Evolutionary conservation across 2,113 vertebrate genomes (phyloP).

Genomic region (Seriola dumerili): DNA sequence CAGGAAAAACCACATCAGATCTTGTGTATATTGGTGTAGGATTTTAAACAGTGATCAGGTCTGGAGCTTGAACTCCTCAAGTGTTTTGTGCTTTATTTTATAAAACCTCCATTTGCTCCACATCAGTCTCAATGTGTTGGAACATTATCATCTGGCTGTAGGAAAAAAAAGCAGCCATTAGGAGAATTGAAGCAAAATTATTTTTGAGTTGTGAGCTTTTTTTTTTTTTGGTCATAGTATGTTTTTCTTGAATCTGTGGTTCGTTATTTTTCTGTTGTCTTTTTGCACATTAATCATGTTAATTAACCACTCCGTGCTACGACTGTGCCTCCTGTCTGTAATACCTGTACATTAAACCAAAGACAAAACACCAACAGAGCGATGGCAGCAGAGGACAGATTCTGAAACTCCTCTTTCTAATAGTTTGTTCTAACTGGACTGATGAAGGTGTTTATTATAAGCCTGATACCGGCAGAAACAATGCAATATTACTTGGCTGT

Average conservation of each 20-base stretch:
- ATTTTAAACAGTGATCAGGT: neutral
- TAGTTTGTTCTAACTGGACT: slow-evolving; percentile 12
- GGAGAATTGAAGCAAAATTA: neutral
- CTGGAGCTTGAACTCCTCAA: neutral
- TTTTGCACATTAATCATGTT: neutral
- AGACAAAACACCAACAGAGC: neutral
- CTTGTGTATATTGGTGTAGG: neutral
- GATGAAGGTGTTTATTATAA: slow-evolving; percentile 22
- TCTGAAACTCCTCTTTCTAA: neutral
- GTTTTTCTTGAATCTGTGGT: neutral
- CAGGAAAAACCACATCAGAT: neutral
- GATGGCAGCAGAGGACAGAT: neutral
- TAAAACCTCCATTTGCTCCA: neutral
- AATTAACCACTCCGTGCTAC: neutral
- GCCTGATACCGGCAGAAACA: slow-evolving; percentile 14
- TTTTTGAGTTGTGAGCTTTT: neutral
- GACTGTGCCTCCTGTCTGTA: neutral
- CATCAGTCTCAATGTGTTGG: neutral
- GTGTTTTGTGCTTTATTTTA: neutral
- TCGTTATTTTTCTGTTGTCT: neutral
- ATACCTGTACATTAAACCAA: neutral
- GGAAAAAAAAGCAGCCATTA: neutral
- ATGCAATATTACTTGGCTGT: slow-evolving; percentile 50
- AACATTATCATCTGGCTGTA: neutral
- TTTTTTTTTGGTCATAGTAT: neutral